Conservation (phyloP, 2,113 vertebrate species). For the mouse (Mus musculus) region GRCm39 chr1:80834001-80834500, state of each 20-base stretch:
- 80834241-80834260: neutral
- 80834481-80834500: neutral
- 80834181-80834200: neutral
- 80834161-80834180: neutral
- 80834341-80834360: neutral
- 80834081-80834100: neutral
- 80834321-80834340: neutral
- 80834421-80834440: neutral
- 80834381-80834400: neutral
- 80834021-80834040: neutral
- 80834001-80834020: neutral
- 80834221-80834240: neutral
- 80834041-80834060: neutral
- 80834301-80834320: neutral
- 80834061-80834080: neutral
- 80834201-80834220: neutral
- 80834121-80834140: neutral
- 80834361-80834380: neutral
- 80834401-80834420: neutral
- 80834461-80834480: neutral
- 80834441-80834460: neutral
- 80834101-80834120: neutral
- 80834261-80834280: neutral
- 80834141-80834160: neutral
- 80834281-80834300: neutral